Percentiles rank a stretch among this genome's conserved stretches.
Evolutionary conservation across 1,140 invertebrate genomes (phyloP).

Genomic region (Littorina saxatilis): DNA sequence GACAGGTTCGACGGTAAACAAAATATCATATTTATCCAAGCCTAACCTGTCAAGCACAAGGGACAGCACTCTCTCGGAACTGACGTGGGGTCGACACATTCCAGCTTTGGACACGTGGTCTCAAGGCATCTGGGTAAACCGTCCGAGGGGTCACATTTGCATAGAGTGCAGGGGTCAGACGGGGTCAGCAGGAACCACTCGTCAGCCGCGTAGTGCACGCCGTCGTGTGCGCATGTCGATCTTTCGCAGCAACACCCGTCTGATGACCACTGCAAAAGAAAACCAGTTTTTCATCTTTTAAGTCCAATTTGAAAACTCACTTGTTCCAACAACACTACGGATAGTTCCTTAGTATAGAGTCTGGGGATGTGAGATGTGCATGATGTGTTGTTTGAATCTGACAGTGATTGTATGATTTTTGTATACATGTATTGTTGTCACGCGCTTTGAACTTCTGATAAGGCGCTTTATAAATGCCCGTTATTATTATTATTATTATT

Average conservation of each 20-base stretch:
- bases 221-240: slow-evolving; percentile 9
- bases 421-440: too few relatives aligned
- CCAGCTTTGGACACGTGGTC: neutral
- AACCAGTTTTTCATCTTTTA: neutral
- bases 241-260: slow-evolving; percentile 23
- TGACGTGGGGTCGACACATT: slow-evolving; percentile 4
- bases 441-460: too few relatives aligned
- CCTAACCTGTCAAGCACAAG: neutral
- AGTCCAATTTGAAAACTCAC: too few relatives aligned
- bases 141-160: slow-evolving; percentile 25
- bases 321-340: too few relatives aligned
- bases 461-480: too few relatives aligned
- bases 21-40: too few relatives aligned
- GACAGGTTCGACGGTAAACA: too few relatives aligned
- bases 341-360: too few relatives aligned
- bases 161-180: slow-evolving; percentile 29
- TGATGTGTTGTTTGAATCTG: too few relatives aligned
- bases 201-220: slow-evolving; percentile 19
- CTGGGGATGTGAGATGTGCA: too few relatives aligned
- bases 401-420: too few relatives aligned
- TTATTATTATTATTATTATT: too few relatives aligned
- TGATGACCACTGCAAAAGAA: slow-evolving; percentile 11
- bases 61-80: slow-evolving; percentile 22
- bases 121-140: slow-evolving; percentile 1
- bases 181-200: slow-evolving; percentile 32